Base-by-base conservation (phyloP, 2,113 vertebrate genomes). In the Syrrhaptes paradoxus region DNA sequence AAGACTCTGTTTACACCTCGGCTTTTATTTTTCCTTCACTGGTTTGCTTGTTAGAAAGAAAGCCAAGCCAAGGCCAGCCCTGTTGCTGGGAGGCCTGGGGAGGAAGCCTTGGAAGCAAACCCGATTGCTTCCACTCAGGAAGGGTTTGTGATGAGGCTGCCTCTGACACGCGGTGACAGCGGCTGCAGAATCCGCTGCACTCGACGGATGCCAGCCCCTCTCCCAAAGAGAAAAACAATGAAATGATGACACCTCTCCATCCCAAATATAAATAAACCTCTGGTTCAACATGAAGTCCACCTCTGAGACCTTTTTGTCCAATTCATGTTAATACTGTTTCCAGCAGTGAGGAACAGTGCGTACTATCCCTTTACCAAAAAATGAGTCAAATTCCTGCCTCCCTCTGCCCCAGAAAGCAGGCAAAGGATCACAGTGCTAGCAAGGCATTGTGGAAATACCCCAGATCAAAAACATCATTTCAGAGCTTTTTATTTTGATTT, bases 1-100 rank as follows among this genome's bases (percentile, higher is more conserved):
- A 95, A 91, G 85, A 24, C 68, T 90, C 72, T 90, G 94, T 93
- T 94, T 96, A 90, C 86, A 88, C 38, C 90, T 92, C 77, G 5
- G 89, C 93, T 96, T 93, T 88, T 93, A 55, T 77, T 92, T 95
- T 96, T 84, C 83, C 68, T 73, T 95, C 89, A 52, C 68, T 81
- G 91, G 57, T 93, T 90, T 73, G 63, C 80, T 89, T 93, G 80
- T 78, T 89, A 34, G 74, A 63, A 89, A 67, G 91, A 87, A 89
- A 84, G 70, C 81, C 59, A 48, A 91, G 66, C 73, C 46, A 63
- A 91, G 70, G 77, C 68, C 76, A 91, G 79, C 91, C 84, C 36
- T 5, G 4, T 55, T 85, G 43, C 77, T 82, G 93, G 89, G 94
- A 91, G 90, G 92, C 90, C 87, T 6, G 1, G 54, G 71, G 51